These are phyloP conservation scores for Trimorus sp. DNA, from an alignment of 2,888 invertebrate species.

Conservation along the genomic window DNA sequence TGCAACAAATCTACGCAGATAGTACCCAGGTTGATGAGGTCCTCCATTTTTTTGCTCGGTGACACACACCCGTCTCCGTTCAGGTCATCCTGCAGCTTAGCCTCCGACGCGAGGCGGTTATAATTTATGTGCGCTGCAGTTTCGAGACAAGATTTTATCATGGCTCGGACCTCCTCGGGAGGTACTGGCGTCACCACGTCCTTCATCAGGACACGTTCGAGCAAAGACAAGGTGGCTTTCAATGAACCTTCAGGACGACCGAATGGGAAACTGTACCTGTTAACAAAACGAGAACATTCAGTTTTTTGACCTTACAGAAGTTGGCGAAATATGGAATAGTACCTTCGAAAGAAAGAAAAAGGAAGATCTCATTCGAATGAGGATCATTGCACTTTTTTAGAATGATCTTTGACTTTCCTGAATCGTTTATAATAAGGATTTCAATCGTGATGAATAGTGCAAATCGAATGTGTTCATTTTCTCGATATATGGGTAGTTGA, in stretches of 20 bases:
- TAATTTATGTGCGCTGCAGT: slow-evolving; percentile 99
- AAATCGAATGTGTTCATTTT: no score
- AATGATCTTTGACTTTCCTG: no score
- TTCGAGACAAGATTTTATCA: slow-evolving; percentile 98
- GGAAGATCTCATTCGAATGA: no score
- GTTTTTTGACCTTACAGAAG: no score
- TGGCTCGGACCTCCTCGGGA: slow-evolving; percentile 95
- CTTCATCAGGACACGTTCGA: slow-evolving; percentile 99
- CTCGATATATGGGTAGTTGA: no score
- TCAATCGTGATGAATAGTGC: no score
- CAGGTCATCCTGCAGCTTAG: slow-evolving; percentile 96
- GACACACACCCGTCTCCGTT: slow-evolving; percentile 90
- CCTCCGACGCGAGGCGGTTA: slow-evolving; percentile 96
- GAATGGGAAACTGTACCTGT: slow-evolving; percentile 98
- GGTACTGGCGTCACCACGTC: slow-evolving; percentile 99
- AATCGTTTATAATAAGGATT: no score
- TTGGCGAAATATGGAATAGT: no score
- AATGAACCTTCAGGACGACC: slow-evolving; percentile 99
- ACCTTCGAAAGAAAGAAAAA: no score
- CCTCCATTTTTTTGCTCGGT: slow-evolving; percentile 95
- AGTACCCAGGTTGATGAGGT: slow-evolving; percentile 98
- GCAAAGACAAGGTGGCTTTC: slow-evolving; percentile 96
- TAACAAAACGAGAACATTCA: not conserved
- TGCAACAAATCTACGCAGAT: slow-evolving; percentile 99
- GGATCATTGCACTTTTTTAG: no score